phyloP scores from a whole-genome alignment of 2,888 invertebrate genomes.

The Oscheius sp. region DNA sequence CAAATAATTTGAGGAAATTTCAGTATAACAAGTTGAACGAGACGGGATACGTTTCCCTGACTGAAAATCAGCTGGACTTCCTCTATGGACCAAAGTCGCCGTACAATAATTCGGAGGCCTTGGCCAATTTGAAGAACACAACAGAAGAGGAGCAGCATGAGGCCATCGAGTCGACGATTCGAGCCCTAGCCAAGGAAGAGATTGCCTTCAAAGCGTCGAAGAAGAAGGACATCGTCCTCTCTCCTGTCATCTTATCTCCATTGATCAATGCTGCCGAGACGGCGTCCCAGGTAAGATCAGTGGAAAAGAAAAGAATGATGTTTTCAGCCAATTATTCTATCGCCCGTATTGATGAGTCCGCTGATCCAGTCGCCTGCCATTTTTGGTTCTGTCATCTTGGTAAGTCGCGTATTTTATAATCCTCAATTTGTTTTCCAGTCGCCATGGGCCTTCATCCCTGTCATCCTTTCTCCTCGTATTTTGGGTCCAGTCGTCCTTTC shows the following conservation, averaged over 20 bases:
- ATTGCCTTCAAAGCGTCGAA: constrained; percentile 50
- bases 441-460: constrained; percentile 58
- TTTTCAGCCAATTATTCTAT: constrained; percentile 51
- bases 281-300: constrained; percentile 38
- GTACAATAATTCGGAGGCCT: constrained; percentile 48
- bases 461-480: constrained; percentile 52
- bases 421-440: constrained; percentile 1
- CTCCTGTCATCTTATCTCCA: constrained; percentile 34
- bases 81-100: constrained; percentile 59
- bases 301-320: not conserved
- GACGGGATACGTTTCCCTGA: constrained; percentile 58
- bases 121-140: constrained; percentile 43
- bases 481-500: constrained; percentile 51
- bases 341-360: constrained; percentile 49
- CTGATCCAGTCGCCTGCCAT: constrained; percentile 49
- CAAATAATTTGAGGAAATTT: too few species aligned
- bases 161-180: constrained; percentile 50
- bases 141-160: constrained; percentile 40
- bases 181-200: constrained; percentile 46
- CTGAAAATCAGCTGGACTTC: constrained; percentile 46
- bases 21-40: constrained; percentile 42
- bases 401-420: too few species aligned
- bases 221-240: constrained; percentile 38
- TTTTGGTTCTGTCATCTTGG: constrained; percentile 53
- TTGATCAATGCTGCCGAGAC: constrained; percentile 33